Base-by-base conservation (phyloP, 1,140 invertebrate genomes). In the Drosophila arizonae region DNA sequence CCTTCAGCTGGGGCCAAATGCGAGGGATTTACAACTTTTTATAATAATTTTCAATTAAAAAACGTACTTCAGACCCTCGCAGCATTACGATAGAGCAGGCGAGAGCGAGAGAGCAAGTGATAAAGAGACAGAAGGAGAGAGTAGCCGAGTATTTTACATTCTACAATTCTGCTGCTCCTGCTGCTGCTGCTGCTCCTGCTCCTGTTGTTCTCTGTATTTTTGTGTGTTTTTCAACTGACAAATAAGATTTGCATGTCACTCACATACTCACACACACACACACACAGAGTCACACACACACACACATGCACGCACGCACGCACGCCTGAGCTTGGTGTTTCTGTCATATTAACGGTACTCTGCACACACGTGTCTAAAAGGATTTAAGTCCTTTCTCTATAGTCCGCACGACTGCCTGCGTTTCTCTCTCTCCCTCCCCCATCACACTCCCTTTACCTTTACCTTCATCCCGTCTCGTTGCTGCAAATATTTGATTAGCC, bases 11-110 rank as follows among this genome's bases (percentile, higher is more conserved):
- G 39, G n/a, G 48, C 45, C 17, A 69, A 78, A 82, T 84, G 75
- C 46, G 50, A 41, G 71, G 81, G 81, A 85, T 87, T 86, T 81
- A 86, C 79, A 87, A 87, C 82, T 88, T 84, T 87, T 77, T 81
- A 81, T 87, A 88, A 87, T 87, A 88, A 87, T 87, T 87, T 88
- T 87, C 84, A 87, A 87, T 87, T 87, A 88, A 87, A 87, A 87
- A 87, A 79, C 79, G 67, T 67, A 88, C 79, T 88, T 71, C 79
- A 86, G 66, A 54, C 68, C 54, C 60, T 26, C 21, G 39, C 56
- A 45, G 39, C 41, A 9, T 28, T 15, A 10, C 41, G 28, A 30
- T 30, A 30, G 28, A 30, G 6, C 4, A 30, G 4, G 28, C 0
- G 28, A 30, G 28, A 30, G 28, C 0, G 28, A 30, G 28, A 6